These are phyloP conservation scores for Nannoperca australis DNA, from an alignment of 2,797 vertebrate genomes.

Conservation along the genomic window DNA sequence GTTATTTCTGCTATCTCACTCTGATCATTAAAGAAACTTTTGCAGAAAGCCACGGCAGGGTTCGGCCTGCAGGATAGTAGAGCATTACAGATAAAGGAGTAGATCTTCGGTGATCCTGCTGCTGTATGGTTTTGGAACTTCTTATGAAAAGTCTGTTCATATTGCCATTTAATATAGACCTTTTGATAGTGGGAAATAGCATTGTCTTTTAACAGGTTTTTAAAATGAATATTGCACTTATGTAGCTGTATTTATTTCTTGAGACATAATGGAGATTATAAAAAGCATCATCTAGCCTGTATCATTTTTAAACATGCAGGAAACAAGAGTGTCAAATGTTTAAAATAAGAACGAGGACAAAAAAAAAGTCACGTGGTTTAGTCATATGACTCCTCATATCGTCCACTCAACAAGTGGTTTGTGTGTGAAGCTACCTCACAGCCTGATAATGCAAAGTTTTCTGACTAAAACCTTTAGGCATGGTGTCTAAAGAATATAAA, in stretches of 20 bases:
- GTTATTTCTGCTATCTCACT: background rate
- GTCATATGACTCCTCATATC: conserved; percentile 36
- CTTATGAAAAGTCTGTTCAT: background rate
- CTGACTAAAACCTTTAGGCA: background rate
- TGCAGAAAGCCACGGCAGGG: background rate
- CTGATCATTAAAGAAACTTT: conserved; percentile 27
- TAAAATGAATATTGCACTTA: conserved; percentile 14
- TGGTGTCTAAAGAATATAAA: background rate
- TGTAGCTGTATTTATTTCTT: conserved; percentile 48
- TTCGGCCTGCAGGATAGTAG: conserved; percentile 1
- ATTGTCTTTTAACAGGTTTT: background rate
- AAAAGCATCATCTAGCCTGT: background rate
- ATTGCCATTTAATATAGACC: background rate
- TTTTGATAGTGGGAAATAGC: background rate
- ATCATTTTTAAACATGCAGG: conserved; percentile 1
- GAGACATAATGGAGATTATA: conserved; percentile 1
- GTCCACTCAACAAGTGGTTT: background rate
- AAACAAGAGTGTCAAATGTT: conserved; percentile 17
- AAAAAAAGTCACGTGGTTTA: conserved; percentile 16
- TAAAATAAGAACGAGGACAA: conserved; percentile 5
- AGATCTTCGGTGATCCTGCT: conserved; percentile 22
- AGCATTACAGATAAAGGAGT: conserved; percentile 14
- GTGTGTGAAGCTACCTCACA: conserved; percentile 35
- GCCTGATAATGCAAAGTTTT: conserved; percentile 1
- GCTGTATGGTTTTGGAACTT: conserved; percentile 5